A percentile compares a stretch with the other conserved stretches of the same genome.
phyloP scores from a whole-genome alignment of 2,888 invertebrate species.

The Polydrusus pterygomalis region DNA sequence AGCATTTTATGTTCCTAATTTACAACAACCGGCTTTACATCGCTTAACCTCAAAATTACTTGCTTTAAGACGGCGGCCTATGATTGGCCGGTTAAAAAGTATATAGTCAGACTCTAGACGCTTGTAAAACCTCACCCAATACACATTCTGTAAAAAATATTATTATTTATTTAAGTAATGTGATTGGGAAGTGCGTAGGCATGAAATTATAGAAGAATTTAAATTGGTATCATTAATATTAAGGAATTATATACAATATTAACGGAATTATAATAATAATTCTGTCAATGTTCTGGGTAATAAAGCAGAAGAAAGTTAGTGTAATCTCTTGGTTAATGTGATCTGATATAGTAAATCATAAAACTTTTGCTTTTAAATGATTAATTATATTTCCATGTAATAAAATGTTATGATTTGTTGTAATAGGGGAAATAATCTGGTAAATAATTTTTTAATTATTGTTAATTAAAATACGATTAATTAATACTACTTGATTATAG shows the following conservation, averaged over 20 bases:
- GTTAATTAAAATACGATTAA: no score
- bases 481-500: no score
- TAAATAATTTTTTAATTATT: neutral
- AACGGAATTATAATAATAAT: constrained; percentile 15
- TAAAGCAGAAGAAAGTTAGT: constrained; percentile 34
- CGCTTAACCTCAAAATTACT: no score
- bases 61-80: no score
- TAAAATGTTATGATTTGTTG: neutral
- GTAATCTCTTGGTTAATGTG: constrained; percentile 10
- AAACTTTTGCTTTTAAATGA: constrained; percentile 1
- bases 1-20: no score
- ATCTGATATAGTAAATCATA: constrained; percentile 9
- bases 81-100: no score
- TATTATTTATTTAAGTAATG: neutral
- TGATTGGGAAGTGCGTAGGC: no score
- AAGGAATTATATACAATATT: neutral
- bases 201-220: constrained; percentile 17
- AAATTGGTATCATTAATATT: neutral
- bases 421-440: neutral
- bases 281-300: constrained; percentile 29
- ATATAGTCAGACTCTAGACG: no score
- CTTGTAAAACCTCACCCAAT: neutral
- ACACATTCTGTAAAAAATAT: no score
- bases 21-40: no score
- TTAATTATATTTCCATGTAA: neutral